These are phyloP conservation scores for Raphicerus campestris DNA, from an alignment of 2,113 vertebrate species.

Conservation along the genomic window DNA sequence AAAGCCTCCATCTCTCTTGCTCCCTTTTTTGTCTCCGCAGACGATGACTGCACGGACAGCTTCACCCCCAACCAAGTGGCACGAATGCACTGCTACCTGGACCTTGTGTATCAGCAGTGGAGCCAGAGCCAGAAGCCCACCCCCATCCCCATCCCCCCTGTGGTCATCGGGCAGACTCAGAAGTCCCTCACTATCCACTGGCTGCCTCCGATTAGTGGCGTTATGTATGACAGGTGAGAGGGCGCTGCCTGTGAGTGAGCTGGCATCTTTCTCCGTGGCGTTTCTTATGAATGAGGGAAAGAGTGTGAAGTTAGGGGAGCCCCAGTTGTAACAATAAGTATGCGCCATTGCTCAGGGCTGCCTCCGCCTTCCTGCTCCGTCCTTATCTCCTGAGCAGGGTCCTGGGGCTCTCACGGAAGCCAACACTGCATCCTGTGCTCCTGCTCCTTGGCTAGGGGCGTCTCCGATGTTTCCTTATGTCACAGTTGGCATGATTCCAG, in stretches of 20 bases:
- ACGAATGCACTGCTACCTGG: conserved; percentile 97
- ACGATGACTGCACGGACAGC: conserved; percentile 95
- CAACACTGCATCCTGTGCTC: fast-evolving
- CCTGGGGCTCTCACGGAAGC: neutral
- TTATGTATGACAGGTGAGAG: conserved; percentile 90
- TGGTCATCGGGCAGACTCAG: conserved; percentile 85
- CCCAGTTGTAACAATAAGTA: neutral
- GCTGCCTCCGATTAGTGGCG: conserved; percentile 89
- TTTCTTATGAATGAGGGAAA: neutral
- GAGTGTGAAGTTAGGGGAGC: neutral
- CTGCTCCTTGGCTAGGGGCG: neutral
- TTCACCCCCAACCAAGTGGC: conserved; percentile 98
- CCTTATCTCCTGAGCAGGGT: neutral
- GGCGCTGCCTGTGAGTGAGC: fast-evolving
- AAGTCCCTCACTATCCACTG: conserved; percentile 91
- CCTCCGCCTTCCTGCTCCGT: neutral
- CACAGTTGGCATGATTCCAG: neutral
- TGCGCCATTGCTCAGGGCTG: neutral
- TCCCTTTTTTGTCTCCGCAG: conserved; percentile 73
- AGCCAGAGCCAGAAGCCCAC: conserved; percentile 82
- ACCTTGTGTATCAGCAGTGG: conserved; percentile 95
- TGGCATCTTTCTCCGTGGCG: fast-evolving
- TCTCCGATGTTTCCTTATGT: neutral
- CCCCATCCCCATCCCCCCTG: conserved; percentile 88
- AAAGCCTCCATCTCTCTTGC: neutral